A percentile compares a stretch with the other conserved stretches of the same genome.
phyloP scores from a whole-genome alignment of 2,888 invertebrate species.

The Eudasyphora cyanicolor region DNA sequence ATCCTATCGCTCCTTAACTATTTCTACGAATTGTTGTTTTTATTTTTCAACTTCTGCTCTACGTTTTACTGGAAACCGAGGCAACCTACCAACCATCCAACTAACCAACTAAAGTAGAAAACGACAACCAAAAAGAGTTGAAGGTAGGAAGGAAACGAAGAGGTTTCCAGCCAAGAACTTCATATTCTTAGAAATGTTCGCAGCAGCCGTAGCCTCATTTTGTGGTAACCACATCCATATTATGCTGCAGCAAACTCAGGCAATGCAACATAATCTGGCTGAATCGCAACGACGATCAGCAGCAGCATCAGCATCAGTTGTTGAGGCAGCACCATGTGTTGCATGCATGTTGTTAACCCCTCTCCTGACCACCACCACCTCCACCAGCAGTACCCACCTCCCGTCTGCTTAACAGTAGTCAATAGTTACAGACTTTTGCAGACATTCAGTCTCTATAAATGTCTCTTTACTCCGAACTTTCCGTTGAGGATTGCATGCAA shows the following conservation, averaged over 20 bases:
- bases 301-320: not conserved
- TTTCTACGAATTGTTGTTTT: slow-evolving; percentile 57
- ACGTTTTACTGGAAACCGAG: too few relatives aligned
- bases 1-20: slow-evolving; percentile 59
- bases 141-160: slow-evolving; percentile 45
- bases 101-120: too few relatives aligned
- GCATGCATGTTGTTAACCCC: slow-evolving; percentile 13
- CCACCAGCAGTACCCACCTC: too few relatives aligned
- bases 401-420: too few relatives aligned
- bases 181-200: slow-evolving; percentile 61
- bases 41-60: too few relatives aligned
- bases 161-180: slow-evolving; percentile 48
- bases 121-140: too few relatives aligned
- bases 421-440: slow-evolving; percentile 63
- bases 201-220: slow-evolving; percentile 28
- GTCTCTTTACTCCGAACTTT: slow-evolving; percentile 42
- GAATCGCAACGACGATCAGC: not conserved
- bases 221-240: slow-evolving; percentile 51
- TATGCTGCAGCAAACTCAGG: slow-evolving; percentile 39
- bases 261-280: slow-evolving; percentile 23
- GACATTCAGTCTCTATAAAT: slow-evolving; percentile 69
- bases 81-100: too few relatives aligned
- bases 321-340: slow-evolving; percentile 44
- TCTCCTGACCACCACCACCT: too few relatives aligned
- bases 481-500: slow-evolving; percentile 55